These are phyloP conservation scores for Pedicia rivosa DNA, from an alignment of 2,888 invertebrate species.

Conservation along the genomic window DNA sequence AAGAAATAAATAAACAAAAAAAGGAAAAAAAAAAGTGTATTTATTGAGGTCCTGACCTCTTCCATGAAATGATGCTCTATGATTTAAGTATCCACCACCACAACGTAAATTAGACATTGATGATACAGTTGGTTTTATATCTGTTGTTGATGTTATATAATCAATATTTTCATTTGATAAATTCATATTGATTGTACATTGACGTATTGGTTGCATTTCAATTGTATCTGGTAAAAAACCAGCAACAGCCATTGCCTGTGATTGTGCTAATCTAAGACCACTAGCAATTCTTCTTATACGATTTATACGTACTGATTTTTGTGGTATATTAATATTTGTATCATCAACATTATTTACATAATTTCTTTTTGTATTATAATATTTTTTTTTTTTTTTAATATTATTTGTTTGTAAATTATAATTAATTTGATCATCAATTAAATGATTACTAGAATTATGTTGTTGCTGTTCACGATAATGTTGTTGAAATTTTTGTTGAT, in stretches of 20 bases:
- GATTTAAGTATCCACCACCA: constrained; percentile 15
- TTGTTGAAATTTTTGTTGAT: constrained; percentile 6
- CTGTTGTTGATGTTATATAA: not conserved
- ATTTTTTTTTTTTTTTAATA: too few species aligned
- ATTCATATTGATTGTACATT: constrained; percentile 6
- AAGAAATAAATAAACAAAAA: too few species aligned
- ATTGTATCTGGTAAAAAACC: constrained; percentile 39
- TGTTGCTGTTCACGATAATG: constrained; percentile 13
- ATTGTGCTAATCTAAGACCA: constrained; percentile 52
- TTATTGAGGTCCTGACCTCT: too few species aligned
- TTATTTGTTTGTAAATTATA: too few species aligned
- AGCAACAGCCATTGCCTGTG: constrained; percentile 54
- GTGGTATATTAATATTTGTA: not conserved
- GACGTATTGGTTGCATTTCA: too few species aligned
- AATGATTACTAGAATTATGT: constrained; percentile 23
- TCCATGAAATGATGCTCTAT: constrained; percentile 49
- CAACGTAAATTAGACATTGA: too few species aligned
- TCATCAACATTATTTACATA: not conserved
- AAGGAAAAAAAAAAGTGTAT: too few species aligned
- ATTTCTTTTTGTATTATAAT: too few species aligned
- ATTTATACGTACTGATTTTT: constrained; percentile 12
- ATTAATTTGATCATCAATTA: too few species aligned
- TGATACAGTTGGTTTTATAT: not conserved
- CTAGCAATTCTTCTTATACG: constrained; percentile 39
- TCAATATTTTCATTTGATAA: constrained; percentile 5